These are phyloP conservation scores for Cheilosia scutellata DNA, from an alignment of 2,888 invertebrate genomes.

Conservation along the genomic window DNA sequence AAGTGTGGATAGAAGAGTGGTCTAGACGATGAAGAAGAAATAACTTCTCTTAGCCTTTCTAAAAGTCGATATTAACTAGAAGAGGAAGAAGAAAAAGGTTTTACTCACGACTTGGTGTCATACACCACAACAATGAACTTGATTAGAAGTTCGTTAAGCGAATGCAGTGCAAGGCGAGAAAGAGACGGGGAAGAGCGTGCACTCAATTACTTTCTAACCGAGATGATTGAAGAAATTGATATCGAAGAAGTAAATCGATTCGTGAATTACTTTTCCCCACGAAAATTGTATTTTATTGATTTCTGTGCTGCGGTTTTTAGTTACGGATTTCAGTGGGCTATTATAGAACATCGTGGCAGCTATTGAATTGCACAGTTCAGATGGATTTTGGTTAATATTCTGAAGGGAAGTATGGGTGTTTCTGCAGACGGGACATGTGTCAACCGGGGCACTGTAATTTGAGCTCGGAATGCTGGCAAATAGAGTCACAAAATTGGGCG, in stretches of 20 bases:
- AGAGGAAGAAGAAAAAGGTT: not conserved
- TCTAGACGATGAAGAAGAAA: not conserved
- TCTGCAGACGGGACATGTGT: too few relatives aligned
- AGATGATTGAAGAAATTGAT: constrained; percentile 61
- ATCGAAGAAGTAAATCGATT: constrained; percentile 61
- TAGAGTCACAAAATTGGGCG: too few relatives aligned
- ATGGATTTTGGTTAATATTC: too few relatives aligned
- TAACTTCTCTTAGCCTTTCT: constrained; percentile 42
- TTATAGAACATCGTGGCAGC: too few relatives aligned
- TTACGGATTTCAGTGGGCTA: too few relatives aligned
- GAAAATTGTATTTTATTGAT: constrained; percentile 17
- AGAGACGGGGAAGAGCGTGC: not conserved
- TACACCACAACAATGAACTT: constrained; percentile 42
- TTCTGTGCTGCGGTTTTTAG: not conserved
- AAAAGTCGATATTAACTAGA: constrained; percentile 22
- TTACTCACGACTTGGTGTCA: constrained; percentile 61
- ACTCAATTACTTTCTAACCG: constrained; percentile 58
- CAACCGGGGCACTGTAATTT: too few relatives aligned
- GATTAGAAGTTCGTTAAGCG: constrained; percentile 53
- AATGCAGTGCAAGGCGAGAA: constrained; percentile 1
- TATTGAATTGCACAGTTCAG: too few relatives aligned
- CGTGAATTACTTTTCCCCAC: constrained; percentile 57
- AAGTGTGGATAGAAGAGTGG: constrained; percentile 21
- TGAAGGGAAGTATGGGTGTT: too few relatives aligned
- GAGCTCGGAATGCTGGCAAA: too few relatives aligned